Base-by-base conservation (phyloP, 2,888 invertebrate species). In the Lasioglossum leucozonium region DNA sequence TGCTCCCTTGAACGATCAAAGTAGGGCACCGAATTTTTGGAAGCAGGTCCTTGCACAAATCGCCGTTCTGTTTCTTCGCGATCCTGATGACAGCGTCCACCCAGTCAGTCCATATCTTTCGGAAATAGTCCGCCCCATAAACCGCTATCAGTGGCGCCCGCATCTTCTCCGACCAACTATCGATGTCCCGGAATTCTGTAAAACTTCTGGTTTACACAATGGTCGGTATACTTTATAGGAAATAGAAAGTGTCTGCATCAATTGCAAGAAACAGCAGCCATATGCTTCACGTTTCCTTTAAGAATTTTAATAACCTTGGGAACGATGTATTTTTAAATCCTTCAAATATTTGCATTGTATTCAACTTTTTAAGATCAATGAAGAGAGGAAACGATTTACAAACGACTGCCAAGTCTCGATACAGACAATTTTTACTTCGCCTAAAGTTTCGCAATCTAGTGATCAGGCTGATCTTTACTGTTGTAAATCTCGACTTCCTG, bases 1-100 rank as follows among this genome's bases (percentile, higher is more conserved):
- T 97, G 88, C 96, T 96, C 0, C 99, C 99, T 92, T 98, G 98
- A 71, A 99, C 92, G 89, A 99, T 97, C 34, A 98, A 96, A 0
- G 98, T 98, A 0, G 97, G 97, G 87, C 97, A 97, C 77, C 95
- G 95, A 34, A 98, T 97, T 72, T 97, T 95, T 4, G 96, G 94
- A 62, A 98, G 92, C 47, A 96, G 94, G 4, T 96, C 95, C 83
- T 96, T 96, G 93, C 98, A 98, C 87, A 98, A 96, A 92, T 98
- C 96, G 0, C 98, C 98, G 51, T 89, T 95, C 0, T 96, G 96
- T 5, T 96, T 95, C 13, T 96, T 95, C 88, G 95, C 96, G 69
- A 98, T 95, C 6, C 94, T 94, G 22, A 94, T 93, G 93, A 97
- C 96, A 0, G 96, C 96, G 89, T 98, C 97, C 3, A 97, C 96